Conservation (phyloP, 1,140 invertebrate genomes). For the Drosophila nebulosa region DNA sequence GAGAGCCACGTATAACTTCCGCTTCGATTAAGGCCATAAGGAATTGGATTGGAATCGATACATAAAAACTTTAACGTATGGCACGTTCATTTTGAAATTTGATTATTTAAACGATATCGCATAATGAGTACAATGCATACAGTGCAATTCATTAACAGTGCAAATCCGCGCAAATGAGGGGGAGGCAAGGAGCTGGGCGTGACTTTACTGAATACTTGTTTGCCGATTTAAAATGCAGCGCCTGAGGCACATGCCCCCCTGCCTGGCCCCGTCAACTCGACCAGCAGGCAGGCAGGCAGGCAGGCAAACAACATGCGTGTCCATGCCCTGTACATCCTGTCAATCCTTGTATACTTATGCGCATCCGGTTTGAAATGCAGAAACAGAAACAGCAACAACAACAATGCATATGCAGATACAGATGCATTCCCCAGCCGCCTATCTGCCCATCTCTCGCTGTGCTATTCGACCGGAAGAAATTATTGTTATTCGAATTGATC, state of each 20-base stretch:
- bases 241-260: background rate
- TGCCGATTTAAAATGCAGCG: conserved; percentile 8
- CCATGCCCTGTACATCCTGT: conserved; percentile 74
- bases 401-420: conserved; percentile 46
- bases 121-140: background rate
- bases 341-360: conserved; percentile 74
- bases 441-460: conserved; percentile 34
- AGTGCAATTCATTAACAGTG: conserved; percentile 43
- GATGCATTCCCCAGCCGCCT: conserved; percentile 37
- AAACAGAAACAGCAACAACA: conserved; percentile 28
- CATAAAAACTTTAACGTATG: background rate
- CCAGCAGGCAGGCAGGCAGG: conserved; percentile 4
- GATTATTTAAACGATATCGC: conserved; percentile 30
- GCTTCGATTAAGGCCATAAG: too few relatives aligned
- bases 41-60: background rate
- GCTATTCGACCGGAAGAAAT: conserved; percentile 73
- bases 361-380: conserved; percentile 62
- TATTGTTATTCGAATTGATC: conserved; percentile 79
- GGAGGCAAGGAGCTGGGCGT: background rate
- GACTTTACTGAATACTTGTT: conserved; percentile 22
- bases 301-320: conserved; percentile 52
- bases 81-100: background rate
- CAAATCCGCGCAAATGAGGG: conserved; percentile 16
- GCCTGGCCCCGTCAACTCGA: background rate
- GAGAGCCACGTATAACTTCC: too few relatives aligned